Base-by-base conservation (phyloP, 2,888 invertebrate species). In the Lasiommata megera region DNA sequence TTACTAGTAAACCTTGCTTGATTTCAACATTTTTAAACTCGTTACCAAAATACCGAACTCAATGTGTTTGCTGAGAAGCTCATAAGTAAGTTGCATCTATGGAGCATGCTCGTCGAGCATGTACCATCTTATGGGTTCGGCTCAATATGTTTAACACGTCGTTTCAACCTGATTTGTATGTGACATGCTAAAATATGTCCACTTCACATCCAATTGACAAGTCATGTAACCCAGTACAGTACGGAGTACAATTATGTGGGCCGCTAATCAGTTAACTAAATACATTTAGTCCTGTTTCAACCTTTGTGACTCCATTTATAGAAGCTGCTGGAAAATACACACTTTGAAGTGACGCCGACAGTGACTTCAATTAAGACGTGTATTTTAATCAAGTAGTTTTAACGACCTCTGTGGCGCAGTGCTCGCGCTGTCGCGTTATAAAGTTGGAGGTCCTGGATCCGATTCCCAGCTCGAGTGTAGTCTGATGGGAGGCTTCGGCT, bases 161-260 rank as follows among this genome's bases (percentile, higher is more conserved):
- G 34, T 34, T 34, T 34, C 23, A 28, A 29, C 28, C 50, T 29
- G 17, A 11, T 38, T 51, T 50, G 6, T 38, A 6, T 12, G 36
- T 23, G 6, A 50, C 16, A 11, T 29, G 51, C 29, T 51, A 51
- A 51, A 38, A 51, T 51, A 40, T 28, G 29, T n/a, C 28, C 37
- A 29, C 23, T 51, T 51, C 14, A 23, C 29, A 6, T 17, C n/a
- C 29, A 51, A 51, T 40, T 40, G 28, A 51, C 51, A 51, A 28
- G 38, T 28, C 12, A 50, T 29, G 29, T 44, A 44, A 29, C 44
- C 29, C 44, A 29, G n/a, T n/a, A n/a, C n/a, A n/a, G n/a, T n/a
- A n/a, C n/a, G n/a, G 44, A 8, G 29, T 12, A 28, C 44, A n/a
- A 44, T 28, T 29, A 28, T 51, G 16, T 51, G 11, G 16, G 28